A percentile compares a stretch with the other conserved stretches of the same genome.
These are phyloP conservation scores for Chromoteleia sp. DNA, from an alignment of 2,888 invertebrate genomes.

Conservation along the genomic window DNA sequence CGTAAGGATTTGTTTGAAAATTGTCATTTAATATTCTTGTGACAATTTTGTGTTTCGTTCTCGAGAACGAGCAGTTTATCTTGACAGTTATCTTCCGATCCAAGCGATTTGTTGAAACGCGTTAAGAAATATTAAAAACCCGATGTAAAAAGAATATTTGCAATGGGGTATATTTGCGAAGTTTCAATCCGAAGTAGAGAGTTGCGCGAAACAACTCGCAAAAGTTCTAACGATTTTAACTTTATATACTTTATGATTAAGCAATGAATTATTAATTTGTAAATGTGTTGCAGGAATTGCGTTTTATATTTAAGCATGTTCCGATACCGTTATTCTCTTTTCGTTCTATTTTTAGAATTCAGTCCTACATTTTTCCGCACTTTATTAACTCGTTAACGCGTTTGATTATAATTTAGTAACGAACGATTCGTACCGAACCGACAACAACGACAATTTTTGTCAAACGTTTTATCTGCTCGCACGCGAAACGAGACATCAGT, in stretches of 20 bases:
- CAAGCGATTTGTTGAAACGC: not conserved
- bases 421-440: no score
- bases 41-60: no score
- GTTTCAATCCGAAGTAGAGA: not conserved
- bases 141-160: not conserved
- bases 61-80: no score
- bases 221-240: constrained; percentile 5
- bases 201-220: not conserved
- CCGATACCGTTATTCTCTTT: not conserved
- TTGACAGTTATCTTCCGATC: no score
- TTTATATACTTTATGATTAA: constrained; percentile 6
- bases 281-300: not conserved
- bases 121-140: not conserved
- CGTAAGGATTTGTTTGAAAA: no score
- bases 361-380: not conserved
- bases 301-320: not conserved
- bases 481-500: constrained; percentile 11
- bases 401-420: not conserved
- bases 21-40: no score
- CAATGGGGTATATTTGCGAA: not conserved
- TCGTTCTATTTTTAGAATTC: not conserved
- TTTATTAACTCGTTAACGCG: not conserved
- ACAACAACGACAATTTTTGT: constrained; percentile 15
- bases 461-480: not conserved
- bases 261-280: constrained; percentile 8